Percentiles rank a stretch among this genome's conserved stretches.
phyloP scores from a whole-genome alignment of 2,113 vertebrate genomes.

The Trematomus loennbergii region DNA sequence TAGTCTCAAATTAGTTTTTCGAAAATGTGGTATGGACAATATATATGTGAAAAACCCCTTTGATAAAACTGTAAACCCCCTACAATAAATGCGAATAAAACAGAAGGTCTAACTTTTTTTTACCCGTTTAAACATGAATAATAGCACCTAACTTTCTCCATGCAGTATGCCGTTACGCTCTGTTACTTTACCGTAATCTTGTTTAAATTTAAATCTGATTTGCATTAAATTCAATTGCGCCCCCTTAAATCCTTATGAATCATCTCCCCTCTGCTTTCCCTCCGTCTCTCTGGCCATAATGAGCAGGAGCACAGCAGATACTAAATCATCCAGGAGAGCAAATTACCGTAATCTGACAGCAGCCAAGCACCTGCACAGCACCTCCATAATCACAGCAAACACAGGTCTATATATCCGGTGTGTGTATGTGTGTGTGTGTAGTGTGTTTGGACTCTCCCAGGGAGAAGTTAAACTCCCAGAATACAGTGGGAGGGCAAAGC shows the following conservation, averaged over 20 bases:
- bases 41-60: background rate
- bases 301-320: constrained; percentile 52
- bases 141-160: constrained; percentile 9
- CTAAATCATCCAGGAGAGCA: constrained; percentile 69
- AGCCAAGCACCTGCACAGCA: constrained; percentile 55
- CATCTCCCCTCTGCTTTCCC: constrained; percentile 35
- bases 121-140: background rate
- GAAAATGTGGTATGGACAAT: background rate
- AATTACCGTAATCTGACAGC: constrained; percentile 73
- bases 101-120: background rate
- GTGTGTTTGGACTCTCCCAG: constrained; percentile 5
- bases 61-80: background rate
- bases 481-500: constrained; percentile 31
- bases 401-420: background rate
- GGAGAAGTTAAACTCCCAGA: constrained; percentile 58
- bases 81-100: background rate
- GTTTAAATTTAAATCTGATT: constrained; percentile 60
- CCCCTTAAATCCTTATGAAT: constrained; percentile 58
- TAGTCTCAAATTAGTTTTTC: background rate
- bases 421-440: background rate
- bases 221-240: constrained; percentile 64
- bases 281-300: constrained; percentile 45
- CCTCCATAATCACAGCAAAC: constrained; percentile 53
- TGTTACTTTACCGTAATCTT: constrained; percentile 31
- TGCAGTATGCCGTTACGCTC: background rate